These are phyloP conservation scores for Aleiodes sp. DNA, from an alignment of 1,140 invertebrate species.

Conservation along the genomic window DNA sequence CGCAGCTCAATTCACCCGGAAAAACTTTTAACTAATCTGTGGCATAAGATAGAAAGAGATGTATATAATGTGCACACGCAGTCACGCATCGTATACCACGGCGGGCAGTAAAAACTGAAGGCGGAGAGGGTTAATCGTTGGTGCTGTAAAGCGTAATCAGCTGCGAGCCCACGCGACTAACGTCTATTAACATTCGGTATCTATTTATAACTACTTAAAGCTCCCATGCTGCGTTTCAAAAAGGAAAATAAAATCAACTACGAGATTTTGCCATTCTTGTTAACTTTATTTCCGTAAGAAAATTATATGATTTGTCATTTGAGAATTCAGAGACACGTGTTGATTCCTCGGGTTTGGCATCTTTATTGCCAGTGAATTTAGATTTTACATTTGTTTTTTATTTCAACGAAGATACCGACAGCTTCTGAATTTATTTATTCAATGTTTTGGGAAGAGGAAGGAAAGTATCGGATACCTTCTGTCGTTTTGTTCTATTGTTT, in stretches of 20 bases:
- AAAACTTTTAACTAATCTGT: background rate
- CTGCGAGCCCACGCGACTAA: conserved; percentile 3
- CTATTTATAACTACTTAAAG: conserved; percentile 12
- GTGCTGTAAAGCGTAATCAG: conserved; percentile 8
- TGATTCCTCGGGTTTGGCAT: background rate
- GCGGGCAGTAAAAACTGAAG: background rate
- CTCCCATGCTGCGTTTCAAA: background rate
- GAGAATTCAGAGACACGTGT: background rate
- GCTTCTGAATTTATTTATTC: background rate
- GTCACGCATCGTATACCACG: conserved; percentile 3
- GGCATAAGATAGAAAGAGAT: background rate
- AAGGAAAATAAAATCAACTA: background rate
- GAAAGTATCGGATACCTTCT: too few relatives aligned
- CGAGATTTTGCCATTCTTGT: background rate
- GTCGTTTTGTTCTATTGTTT: too few relatives aligned
- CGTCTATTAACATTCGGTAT: conserved; percentile 13
- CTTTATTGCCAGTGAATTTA: background rate
- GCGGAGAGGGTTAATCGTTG: background rate
- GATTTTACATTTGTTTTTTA: conserved; percentile 7
- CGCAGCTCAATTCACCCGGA: too few relatives aligned
- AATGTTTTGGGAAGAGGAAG: too few relatives aligned
- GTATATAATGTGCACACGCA: background rate
- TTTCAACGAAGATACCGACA: background rate
- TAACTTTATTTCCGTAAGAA: background rate
- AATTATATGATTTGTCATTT: background rate